Evolutionary conservation across 2,797 vertebrate genomes (phyloP).

Genomic region (Rachycentron canadum): DNA sequence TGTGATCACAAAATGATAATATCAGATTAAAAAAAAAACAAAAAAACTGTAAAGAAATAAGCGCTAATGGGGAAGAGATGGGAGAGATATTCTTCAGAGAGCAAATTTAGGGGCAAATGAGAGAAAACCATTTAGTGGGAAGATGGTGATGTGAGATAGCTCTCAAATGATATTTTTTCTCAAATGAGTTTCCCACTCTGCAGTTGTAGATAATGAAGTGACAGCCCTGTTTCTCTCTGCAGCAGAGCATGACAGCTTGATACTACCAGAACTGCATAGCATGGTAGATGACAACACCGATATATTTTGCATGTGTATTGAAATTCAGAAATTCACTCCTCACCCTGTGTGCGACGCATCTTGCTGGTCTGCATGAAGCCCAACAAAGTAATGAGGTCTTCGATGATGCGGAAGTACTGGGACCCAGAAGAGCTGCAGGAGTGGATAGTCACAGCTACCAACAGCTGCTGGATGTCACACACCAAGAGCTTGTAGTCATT

Average conservation of each 20-base stretch:
- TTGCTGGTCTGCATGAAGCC: constrained; percentile 96
- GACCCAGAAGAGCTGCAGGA: constrained; percentile 97
- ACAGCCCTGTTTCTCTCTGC: constrained; percentile 38
- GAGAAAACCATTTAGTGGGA: constrained; percentile 40
- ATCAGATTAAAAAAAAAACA: constrained; percentile 1
- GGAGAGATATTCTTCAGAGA: constrained; percentile 33
- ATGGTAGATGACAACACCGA: constrained; percentile 39
- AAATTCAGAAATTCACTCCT: constrained; percentile 61
- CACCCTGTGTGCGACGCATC: constrained; percentile 94
- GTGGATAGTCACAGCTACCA: constrained; percentile 96
- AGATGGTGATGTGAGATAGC: constrained; percentile 57
- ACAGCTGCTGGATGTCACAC: constrained; percentile 96
- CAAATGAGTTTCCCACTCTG: constrained; percentile 45
- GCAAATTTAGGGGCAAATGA: constrained; percentile 40
- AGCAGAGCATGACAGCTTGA: constrained; percentile 44
- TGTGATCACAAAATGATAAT: constrained; percentile 40
- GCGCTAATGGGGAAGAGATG: constrained; percentile 23
- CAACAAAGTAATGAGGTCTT: constrained; percentile 96
- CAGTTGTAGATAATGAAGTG: constrained; percentile 40
- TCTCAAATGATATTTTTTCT: constrained; percentile 34
- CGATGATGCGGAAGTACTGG: constrained; percentile 99
- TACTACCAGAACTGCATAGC: constrained; percentile 40
- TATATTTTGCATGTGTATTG: constrained; percentile 41
- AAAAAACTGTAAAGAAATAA: constrained; percentile 27
- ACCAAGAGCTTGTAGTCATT: constrained; percentile 95